These are phyloP conservation scores for Prenolepis imparis DNA, from an alignment of 2,888 invertebrate genomes.

Conservation along the genomic window DNA sequence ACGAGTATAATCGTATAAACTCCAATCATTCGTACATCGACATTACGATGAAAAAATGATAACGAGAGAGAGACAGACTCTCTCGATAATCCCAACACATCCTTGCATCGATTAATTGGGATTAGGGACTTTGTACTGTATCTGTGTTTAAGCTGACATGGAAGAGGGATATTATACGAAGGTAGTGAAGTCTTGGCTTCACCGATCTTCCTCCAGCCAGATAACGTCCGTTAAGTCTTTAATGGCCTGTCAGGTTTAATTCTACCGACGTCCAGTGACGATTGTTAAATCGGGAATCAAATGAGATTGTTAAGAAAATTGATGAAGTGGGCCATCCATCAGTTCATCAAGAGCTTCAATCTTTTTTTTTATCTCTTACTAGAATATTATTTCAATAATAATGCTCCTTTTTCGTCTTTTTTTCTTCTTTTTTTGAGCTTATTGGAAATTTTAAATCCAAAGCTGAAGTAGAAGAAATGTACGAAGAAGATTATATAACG, in stretches of 20 bases:
- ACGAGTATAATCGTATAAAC: too few relatives aligned
- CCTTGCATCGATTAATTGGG: slow-evolving; percentile 23
- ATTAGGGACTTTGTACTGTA: slow-evolving; percentile 23
- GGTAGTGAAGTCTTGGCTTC: slow-evolving; percentile 32
- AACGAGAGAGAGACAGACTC: neutral
- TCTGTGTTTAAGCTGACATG: neutral
- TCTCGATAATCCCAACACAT: slow-evolving; percentile 8
- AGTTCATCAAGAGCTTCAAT: neutral
- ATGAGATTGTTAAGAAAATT: neutral
- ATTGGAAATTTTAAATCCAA: neutral
- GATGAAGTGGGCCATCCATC: neutral
- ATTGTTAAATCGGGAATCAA: slow-evolving; percentile 12
- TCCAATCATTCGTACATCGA: neutral
- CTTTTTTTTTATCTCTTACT: neutral
- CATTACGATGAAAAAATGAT: neutral
- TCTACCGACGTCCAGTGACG: slow-evolving; percentile 11
- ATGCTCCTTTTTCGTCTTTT: neutral
- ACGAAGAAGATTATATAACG: neutral
- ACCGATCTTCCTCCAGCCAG: slow-evolving; percentile 8
- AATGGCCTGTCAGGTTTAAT: slow-evolving; percentile 5
- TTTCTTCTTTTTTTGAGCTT: neutral
- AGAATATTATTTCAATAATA: slow-evolving; percentile 9
- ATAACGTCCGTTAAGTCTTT: slow-evolving; percentile 35
- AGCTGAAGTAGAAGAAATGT: neutral
- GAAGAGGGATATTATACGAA: slow-evolving; percentile 19